Percentiles rank a stretch among this genome's conserved stretches.
Evolutionary conservation across 2,888 invertebrate species (phyloP).

Genomic region (Papilio gigon): DNA sequence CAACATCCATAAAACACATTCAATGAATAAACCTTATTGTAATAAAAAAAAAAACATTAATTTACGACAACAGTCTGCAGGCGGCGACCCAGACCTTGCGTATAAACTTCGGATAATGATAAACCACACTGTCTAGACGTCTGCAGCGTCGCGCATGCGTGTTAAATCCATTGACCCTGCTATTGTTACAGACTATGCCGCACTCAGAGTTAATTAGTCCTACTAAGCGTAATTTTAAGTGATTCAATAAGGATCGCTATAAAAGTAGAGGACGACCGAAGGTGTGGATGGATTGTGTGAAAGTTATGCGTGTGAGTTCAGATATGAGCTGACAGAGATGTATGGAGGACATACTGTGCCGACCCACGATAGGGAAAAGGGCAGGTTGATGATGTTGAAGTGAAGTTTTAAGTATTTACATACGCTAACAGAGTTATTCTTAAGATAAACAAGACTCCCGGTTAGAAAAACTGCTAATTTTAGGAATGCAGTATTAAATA

Average conservation of each 20-base stretch:
- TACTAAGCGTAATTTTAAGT: no score
- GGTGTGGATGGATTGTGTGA: no score
- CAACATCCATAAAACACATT: not conserved
- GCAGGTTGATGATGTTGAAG: no score
- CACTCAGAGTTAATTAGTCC: no score
- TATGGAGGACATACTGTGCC: no score
- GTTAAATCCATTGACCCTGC: slow-evolving; percentile 36
- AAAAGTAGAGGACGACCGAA: no score
- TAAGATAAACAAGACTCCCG: slow-evolving; percentile 3
- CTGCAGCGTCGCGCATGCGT: slow-evolving; percentile 65
- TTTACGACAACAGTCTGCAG: not conserved
- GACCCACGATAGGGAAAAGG: no score
- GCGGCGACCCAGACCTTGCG: slow-evolving; percentile 6
- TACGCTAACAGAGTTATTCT: not conserved
- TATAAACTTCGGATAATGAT: slow-evolving; percentile 38
- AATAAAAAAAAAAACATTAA: not conserved
- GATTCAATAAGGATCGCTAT: no score
- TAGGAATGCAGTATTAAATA: slow-evolving; percentile 15
- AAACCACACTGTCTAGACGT: slow-evolving; percentile 71
- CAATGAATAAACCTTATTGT: not conserved
- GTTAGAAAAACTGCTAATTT: slow-evolving; percentile 33
- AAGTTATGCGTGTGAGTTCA: no score
- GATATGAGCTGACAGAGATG: no score
- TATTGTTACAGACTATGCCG: slow-evolving; percentile 30
- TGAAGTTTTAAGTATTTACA: no score